Conservation (phyloP, 2,113 vertebrate genomes). For the Eira barbara region DNA sequence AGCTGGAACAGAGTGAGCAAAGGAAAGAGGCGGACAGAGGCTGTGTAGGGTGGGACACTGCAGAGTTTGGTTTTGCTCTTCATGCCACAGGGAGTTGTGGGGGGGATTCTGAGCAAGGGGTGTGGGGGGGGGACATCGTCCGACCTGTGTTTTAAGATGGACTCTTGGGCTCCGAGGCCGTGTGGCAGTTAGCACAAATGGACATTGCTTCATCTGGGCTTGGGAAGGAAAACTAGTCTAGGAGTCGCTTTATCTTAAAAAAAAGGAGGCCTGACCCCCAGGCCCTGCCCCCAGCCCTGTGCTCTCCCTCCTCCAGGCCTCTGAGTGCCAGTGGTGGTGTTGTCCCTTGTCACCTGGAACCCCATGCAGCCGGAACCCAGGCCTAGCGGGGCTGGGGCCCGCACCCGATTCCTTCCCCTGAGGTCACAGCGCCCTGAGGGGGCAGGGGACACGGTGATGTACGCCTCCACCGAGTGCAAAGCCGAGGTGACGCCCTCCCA, state of each 20-base stretch:
- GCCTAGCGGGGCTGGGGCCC: conserved; percentile 65
- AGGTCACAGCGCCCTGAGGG: conserved; percentile 58
- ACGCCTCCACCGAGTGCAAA: conserved; percentile 88
- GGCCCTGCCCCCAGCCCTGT: neutral
- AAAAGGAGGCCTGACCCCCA: neutral
- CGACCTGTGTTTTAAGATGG: neutral
- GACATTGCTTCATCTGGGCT: neutral
- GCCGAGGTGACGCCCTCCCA: conserved; percentile 94
- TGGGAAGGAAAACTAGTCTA: neutral
- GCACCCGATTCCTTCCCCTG: conserved; percentile 62
- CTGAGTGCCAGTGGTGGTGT: conserved; percentile 34
- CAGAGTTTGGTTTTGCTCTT: neutral
- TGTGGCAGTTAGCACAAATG: neutral
- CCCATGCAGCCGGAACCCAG: conserved; percentile 65
- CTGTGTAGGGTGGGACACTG: neutral
- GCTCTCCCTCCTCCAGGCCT: conserved; percentile 56
- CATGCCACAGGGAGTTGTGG: neutral
- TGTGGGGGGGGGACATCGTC: neutral
- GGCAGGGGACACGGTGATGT: conserved; percentile 74
- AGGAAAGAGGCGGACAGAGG: neutral
- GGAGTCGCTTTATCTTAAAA: neutral
- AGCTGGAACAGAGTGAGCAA: neutral
- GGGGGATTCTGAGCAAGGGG: neutral
- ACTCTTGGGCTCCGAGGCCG: neutral
- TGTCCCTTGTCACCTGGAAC: conserved; percentile 16